Evolutionary conservation across 2,888 invertebrate species (phyloP), one percentile per base, ranked within the genome.

Genomic region (Patella caerulea): DNA sequence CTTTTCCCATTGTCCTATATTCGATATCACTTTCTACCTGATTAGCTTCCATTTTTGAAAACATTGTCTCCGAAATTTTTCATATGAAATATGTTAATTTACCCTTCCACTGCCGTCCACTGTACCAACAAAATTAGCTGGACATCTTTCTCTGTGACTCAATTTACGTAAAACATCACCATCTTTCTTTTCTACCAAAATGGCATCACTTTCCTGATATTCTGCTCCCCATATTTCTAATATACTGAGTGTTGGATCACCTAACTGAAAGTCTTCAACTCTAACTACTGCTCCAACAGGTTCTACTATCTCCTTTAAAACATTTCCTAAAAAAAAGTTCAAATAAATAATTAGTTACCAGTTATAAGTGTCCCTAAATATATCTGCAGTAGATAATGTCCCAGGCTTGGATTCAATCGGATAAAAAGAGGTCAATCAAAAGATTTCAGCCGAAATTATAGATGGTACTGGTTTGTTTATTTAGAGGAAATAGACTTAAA

Each of bases 211-310:
- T 92, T 98, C 98, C 86, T 98, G 98, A 91, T 98, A 99, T 91
- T 99, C 99, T 0, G 99, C 99, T 0, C 98, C 98, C 99, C 99
- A 99, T 2, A 99, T 92, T 90, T 99, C 99, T 79, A 98, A 92
- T 0, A 96, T 95, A 76, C 95, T 97, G 76, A 99, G 95, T 3
- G 98, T 98, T 0, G 97, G 96, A 93, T 99, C 99, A 0, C 98
- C 99, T 53, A 99, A 93, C 83, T 96, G 95, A 82, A 92, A 92
- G 88, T 95, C 94, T 80, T 95, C 94, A 0, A 96, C 95, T 88
- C 95, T 96, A 80, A 99, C 97, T 0, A 96, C 94, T 0, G 98
- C 99, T 1, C 99, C 99, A 5, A 95, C 94, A 0, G 98, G 98
- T 87, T 99, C 98, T 0, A 97, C 97, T 5, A 99, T 92, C 92